Evolutionary conservation across 2,113 vertebrate species (phyloP).

Genomic region (Glaucomys volans): DNA sequence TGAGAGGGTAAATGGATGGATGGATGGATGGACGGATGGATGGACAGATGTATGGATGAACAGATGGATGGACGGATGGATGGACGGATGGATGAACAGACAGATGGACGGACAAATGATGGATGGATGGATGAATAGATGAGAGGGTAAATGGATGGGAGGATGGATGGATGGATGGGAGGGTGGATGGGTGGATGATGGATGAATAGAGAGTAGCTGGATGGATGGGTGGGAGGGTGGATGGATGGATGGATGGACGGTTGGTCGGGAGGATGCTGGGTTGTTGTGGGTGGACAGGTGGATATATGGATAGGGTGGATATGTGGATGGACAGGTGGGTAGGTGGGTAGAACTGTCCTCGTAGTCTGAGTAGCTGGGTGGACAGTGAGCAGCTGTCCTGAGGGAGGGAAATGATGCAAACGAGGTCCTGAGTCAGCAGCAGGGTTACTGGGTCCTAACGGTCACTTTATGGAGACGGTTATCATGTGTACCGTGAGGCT

Average conservation of each 20-base stretch:
- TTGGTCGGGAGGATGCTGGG: neutral
- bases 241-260: neutral
- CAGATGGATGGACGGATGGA: neutral
- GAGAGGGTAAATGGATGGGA: neutral
- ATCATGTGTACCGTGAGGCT: neutral
- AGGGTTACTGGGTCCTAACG: accelerated
- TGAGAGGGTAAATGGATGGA: too few relatives aligned
- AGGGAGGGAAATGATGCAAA: neutral
- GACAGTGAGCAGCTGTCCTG: neutral
- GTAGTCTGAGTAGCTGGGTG: too few relatives aligned
- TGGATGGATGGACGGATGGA: neutral
- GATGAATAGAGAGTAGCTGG: too few relatives aligned
- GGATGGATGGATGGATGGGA: too few relatives aligned
- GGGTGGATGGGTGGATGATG: too few relatives aligned
- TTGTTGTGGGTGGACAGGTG: neutral
- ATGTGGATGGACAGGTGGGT: neutral
- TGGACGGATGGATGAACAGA: neutral
- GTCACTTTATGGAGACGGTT: neutral
- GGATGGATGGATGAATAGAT: neutral
- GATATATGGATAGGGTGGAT: too few relatives aligned
- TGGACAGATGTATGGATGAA: too few relatives aligned
- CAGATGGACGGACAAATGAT: neutral
- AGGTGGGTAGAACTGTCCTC: neutral
- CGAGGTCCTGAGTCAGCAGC: neutral
- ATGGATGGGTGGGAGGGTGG: too few relatives aligned